Evolutionary conservation across 1,140 invertebrate species (phyloP).

Genomic region (Cydia amplana): DNA sequence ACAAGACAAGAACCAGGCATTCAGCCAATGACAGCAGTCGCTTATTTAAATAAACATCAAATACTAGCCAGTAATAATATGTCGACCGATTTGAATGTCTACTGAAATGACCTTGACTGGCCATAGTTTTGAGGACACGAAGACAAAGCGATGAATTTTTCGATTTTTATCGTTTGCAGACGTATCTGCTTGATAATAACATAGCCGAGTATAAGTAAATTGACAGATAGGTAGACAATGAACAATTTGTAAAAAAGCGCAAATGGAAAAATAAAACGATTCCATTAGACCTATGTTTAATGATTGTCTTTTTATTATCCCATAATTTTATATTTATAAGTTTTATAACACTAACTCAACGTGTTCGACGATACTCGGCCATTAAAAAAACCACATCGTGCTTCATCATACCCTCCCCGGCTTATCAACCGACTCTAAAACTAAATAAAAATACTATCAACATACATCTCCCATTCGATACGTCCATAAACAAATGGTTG

Average conservation of each 20-base stretch:
- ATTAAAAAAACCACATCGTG: not conserved
- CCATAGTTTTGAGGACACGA: too few species aligned
- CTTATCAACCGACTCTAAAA: conserved; percentile 1
- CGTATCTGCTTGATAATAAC: too few species aligned
- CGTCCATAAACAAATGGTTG: conserved; percentile 9
- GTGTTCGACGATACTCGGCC: not conserved
- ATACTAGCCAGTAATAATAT: conserved; percentile 3
- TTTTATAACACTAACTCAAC: not conserved
- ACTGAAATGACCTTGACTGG: too few species aligned
- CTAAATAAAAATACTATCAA: conserved; percentile 7
- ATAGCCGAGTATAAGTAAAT: too few species aligned
- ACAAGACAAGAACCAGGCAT: not conserved
- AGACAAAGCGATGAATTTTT: too few species aligned
- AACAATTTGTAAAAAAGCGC: too few species aligned
- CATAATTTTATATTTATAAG: too few species aligned
- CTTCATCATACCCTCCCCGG: not conserved
- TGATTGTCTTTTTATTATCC: too few species aligned
- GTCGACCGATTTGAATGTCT: not conserved
- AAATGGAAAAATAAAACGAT: too few species aligned
- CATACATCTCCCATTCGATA: conserved; percentile 14
- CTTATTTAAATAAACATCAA: not conserved
- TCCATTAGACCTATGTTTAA: too few species aligned
- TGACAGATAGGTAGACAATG: too few species aligned
- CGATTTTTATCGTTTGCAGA: too few species aligned
- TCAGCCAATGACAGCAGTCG: not conserved